These are phyloP conservation scores for Pogoniulus pusillus DNA, from an alignment of 2,797 vertebrate species.

Conservation along the genomic window DNA sequence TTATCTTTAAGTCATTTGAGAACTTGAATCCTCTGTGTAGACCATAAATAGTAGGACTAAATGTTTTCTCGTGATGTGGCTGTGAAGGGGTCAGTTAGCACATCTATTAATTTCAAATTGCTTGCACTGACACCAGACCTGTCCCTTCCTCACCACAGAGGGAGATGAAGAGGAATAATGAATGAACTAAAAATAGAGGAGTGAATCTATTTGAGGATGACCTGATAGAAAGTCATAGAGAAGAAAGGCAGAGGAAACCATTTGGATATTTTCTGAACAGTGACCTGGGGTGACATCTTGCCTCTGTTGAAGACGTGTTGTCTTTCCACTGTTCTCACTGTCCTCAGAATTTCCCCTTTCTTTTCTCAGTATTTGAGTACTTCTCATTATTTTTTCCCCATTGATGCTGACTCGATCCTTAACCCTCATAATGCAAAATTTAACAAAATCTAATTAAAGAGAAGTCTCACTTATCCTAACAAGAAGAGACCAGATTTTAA, in stretches of 20 bases:
- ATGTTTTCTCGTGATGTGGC: slow-evolving; percentile 23
- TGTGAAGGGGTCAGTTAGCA: slow-evolving; percentile 36
- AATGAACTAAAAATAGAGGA: slow-evolving; percentile 64
- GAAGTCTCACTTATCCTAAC: not conserved
- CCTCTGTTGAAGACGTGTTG: not conserved
- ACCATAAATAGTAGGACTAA: slow-evolving; percentile 36
- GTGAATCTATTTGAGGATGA: slow-evolving; percentile 57
- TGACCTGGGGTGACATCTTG: slow-evolving; percentile 25
- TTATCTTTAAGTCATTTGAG: slow-evolving; percentile 21
- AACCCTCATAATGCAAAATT: not conserved
- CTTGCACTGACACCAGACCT: slow-evolving; percentile 49
- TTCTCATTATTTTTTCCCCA: not conserved
- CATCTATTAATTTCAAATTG: slow-evolving; percentile 49
- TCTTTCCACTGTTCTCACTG: not conserved
- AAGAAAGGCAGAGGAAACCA: slow-evolving; percentile 25
- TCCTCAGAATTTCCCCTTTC: not conserved
- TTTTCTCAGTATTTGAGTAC: not conserved
- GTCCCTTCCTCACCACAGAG: slow-evolving; percentile 13
- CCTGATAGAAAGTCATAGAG: slow-evolving; percentile 48
- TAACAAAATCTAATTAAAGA: not conserved
- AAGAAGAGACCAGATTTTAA: not conserved
- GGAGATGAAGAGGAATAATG: slow-evolving; percentile 54
- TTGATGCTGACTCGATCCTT: not conserved
- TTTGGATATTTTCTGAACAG: slow-evolving; percentile 52
- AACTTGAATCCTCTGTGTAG: slow-evolving; percentile 7